Evolutionary conservation across 2,888 invertebrate species (phyloP).

Genomic region (Megastigmus dorsalis): DNA sequence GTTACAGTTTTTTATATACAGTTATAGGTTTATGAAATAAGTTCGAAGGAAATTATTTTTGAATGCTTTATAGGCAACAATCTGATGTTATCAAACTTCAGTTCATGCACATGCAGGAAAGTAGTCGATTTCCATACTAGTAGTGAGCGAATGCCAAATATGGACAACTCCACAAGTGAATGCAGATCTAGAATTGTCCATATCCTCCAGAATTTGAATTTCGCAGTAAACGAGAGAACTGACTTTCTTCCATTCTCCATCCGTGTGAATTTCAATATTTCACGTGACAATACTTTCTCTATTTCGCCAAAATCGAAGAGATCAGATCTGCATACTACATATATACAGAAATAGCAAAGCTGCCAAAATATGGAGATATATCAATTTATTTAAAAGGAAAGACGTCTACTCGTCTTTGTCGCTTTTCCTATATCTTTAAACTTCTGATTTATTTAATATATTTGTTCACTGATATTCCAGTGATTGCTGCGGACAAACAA

Average conservation of each 20-base stretch:
- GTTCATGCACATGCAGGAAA: background rate
- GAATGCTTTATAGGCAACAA: no score
- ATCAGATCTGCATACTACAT: constrained; percentile 16
- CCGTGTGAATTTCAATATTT: constrained; percentile 41
- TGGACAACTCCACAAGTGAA: constrained; percentile 22
- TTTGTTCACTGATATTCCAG: background rate
- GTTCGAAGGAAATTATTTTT: no score
- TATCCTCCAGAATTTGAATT: constrained; percentile 29
- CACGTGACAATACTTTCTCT: constrained; percentile 43
- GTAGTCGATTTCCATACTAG: constrained; percentile 4
- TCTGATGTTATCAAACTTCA: no score
- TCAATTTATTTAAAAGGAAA: constrained; percentile 45
- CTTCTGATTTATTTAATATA: background rate
- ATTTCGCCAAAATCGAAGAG: constrained; percentile 11
- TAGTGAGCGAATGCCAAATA: background rate
- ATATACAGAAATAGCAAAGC: background rate
- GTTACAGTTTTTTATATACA: no score
- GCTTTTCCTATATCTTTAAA: background rate
- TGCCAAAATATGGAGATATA: constrained; percentile 26
- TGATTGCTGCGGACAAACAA: no score
- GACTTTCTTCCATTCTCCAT: background rate
- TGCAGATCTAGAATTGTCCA: constrained; percentile 33
- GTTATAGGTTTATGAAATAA: no score
- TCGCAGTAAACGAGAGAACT: constrained; percentile 6
- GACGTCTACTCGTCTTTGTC: background rate